Conservation (phyloP, 30 jellyfish, hydroid and myxozoan species). For the Clytia hemisphaerica region DNA sequence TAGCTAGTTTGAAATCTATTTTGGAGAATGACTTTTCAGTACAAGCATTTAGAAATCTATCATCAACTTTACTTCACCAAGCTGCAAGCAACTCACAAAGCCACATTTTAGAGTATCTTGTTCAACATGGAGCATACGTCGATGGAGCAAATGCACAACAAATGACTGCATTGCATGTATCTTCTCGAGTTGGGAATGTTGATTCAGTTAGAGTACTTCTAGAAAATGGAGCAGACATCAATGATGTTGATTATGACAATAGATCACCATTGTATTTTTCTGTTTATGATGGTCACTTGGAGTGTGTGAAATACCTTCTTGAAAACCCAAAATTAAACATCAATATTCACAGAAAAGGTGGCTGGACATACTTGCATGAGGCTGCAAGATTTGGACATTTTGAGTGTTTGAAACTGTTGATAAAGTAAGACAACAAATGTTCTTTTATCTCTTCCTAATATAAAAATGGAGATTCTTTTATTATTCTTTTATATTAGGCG, state of each 20-base stretch:
- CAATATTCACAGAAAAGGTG: slow-evolving; percentile 65
- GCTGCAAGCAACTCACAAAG: slow-evolving; percentile 64
- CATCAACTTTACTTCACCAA: slow-evolving; percentile 71
- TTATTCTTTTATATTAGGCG: background rate
- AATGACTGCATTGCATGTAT: slow-evolving; percentile 67
- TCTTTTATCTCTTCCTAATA: too few relatives aligned
- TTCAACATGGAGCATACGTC: slow-evolving; percentile 50
- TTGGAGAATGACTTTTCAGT: slow-evolving; percentile 18
- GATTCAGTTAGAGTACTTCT: background rate
- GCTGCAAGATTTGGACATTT: slow-evolving; percentile 70
- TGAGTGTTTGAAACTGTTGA: slow-evolving; percentile 33
- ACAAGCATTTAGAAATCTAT: slow-evolving; percentile 61
- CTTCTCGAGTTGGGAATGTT: slow-evolving; percentile 43
- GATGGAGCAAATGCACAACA: slow-evolving; percentile 65
- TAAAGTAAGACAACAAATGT: slow-evolving; percentile 65
- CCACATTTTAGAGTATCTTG: slow-evolving; percentile 37
- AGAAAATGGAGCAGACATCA: slow-evolving; percentile 40
- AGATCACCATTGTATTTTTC: slow-evolving; percentile 78
- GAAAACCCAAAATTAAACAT: slow-evolving; percentile 17
- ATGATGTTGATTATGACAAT: slow-evolving; percentile 61
- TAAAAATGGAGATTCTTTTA: too few relatives aligned
- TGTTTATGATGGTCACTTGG: slow-evolving; percentile 53
- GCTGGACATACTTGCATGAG: slow-evolving; percentile 88
- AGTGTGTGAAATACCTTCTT: slow-evolving; percentile 42
- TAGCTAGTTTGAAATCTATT: slow-evolving; percentile 8